Base-by-base conservation (phyloP, 2,888 invertebrate genomes). In the Drosophila nr. perissopoda region DNA sequence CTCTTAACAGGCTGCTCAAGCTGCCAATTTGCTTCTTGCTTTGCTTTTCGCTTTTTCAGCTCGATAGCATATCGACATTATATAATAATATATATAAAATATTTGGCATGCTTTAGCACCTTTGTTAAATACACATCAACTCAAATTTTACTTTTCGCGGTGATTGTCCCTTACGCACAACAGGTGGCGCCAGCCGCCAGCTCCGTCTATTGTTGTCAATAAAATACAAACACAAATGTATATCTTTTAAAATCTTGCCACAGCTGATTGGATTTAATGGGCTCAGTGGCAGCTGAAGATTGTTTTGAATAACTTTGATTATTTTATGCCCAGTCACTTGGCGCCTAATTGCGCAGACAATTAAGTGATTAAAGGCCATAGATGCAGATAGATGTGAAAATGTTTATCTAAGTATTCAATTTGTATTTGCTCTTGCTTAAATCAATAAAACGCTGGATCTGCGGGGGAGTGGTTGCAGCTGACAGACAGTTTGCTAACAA, bases 321-420 rank as follows among this genome's bases (percentile, higher is more conserved):
- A 38, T 48, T 59, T 73, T 56, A 18, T 49, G 59, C 31, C n/a
- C 21, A 48, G 53, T 73, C 56, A 76, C 67, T 88, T 75, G 87
- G 71, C 73, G 66, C 73, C 75, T 78, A 89, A 83, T 83, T 87
- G 87, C 64, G 69, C 62, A 52, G 71, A 89, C 87, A 83, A 83
- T 83, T 89, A 89, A 83, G 75, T 80, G 84, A 77, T 83, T 83
- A 67, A 75, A 81, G 33, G 61, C 60, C 25, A 40, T 58, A 51
- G 69, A 52, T 52, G n/a, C 59, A 42, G 36, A 66, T 66, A 42
- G 36, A 66, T 65, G 51, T 11, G 21, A 52, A 52, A 59, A 49
- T 62, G 36, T 59, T 70, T 80, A 76, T 56, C 31, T 54, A 51
- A 18, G 63, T 38, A 82, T 65, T 78, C 69, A 75, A 73, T 80